Base-by-base conservation (phyloP, 64 coral and sea anemone genomes). In the Hydrozoanthus tunicans region DNA sequence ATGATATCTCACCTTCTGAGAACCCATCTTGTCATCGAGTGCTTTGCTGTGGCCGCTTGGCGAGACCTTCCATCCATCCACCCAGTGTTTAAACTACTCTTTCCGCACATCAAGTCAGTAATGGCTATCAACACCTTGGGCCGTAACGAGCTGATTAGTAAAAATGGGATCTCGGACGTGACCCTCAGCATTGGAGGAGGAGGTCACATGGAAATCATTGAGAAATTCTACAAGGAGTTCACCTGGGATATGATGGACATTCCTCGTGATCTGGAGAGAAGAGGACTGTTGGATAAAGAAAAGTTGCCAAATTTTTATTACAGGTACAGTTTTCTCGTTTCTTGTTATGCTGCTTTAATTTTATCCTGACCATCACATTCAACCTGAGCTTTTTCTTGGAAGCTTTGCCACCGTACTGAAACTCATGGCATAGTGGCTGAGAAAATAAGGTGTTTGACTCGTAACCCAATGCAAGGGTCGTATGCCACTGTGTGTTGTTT, bases 281-380 rank as follows among this genome's bases (percentile, higher is more conserved):
- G 88, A 72, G 96, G 96, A 17, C 62, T 98, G 54, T 56, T 62
- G 20, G 91, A 98, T 58, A 80, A 17, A 11, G 25, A 92, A 17
- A 98, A 98, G 77, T 83, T 98, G 25, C 96, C 93, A 13, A 93
- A 95, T 54, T 98, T 92, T 52, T 86, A 82, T 7, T 98, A 98
- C 81, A 95, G 96, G 96, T 98, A 73, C 53, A 64, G 20, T 51
- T 17, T 5, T 62, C 71, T 59, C 13, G 15, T 58, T 73, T 77
- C 13, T 24, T 24, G 8, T 24, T 15, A 24, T 11, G 17, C 1
- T 66, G n/a, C 53, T 43, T 25, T 70, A 70, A 6, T 53, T n/a
- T 15, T 86, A 2, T 2, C 32, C 32, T 43, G 32, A 43, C 32
- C 32, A 43, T 43, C 32, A 43, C 32, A 43, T 43, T 43, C 32